phyloP scores from a whole-genome alignment of 2,888 invertebrate species.

The Diarsia rubi region DNA sequence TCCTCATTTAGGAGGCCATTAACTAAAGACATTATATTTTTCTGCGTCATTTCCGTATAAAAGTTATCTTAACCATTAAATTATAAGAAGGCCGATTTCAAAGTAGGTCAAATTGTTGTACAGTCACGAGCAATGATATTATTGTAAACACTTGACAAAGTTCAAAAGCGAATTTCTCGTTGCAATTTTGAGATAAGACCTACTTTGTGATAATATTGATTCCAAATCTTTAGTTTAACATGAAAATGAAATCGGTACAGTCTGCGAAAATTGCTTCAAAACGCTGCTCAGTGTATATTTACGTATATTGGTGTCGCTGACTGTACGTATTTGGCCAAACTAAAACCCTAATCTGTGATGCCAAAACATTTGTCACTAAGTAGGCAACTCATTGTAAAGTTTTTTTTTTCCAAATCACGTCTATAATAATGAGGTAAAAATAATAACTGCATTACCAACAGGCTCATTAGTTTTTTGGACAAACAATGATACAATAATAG shows the following conservation, averaged over 20 bases:
- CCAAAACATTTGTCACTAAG: slow-evolving; percentile 3
- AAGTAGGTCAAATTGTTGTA: background rate
- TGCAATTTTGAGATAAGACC: too few species aligned
- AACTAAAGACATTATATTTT: background rate
- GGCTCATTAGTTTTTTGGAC: slow-evolving; percentile 33
- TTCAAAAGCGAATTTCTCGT: too few species aligned
- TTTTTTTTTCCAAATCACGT: slow-evolving; percentile 1
- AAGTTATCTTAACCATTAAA: background rate
- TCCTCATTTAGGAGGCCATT: too few species aligned
- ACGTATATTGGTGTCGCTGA: too few species aligned
- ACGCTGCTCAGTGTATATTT: too few species aligned
- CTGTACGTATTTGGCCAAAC: background rate
- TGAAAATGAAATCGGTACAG: too few species aligned
- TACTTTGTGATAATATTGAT: too few species aligned
- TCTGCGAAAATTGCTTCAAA: too few species aligned
- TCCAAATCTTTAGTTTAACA: too few species aligned
- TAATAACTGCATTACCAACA: slow-evolving; percentile 46
- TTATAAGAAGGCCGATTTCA: background rate
- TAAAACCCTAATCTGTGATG: background rate
- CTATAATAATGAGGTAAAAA: slow-evolving; percentile 24
- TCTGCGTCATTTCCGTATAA: background rate
- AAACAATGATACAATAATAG: slow-evolving; percentile 23
- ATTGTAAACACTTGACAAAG: too few species aligned
- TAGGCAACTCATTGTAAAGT: background rate
- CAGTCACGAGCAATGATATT: too few species aligned